phyloP scores from a whole-genome alignment of 2,888 invertebrate genomes.

The Onthophagus sagittarius region DNA sequence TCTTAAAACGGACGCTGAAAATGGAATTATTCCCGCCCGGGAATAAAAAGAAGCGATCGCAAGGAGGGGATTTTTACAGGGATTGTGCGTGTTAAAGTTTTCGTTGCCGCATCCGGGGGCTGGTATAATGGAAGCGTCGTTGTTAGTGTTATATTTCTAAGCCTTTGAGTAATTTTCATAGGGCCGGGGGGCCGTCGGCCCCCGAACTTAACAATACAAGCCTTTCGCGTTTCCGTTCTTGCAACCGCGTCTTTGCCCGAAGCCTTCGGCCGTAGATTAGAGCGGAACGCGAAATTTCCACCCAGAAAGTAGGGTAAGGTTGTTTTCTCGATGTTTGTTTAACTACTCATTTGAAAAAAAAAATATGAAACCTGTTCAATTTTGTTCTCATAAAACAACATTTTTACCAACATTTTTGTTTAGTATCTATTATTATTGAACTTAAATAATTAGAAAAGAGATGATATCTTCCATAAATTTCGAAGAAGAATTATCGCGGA shows the following conservation, averaged over 20 bases:
- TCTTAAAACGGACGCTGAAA: not conserved
- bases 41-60: not conserved
- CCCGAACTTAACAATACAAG: not conserved
- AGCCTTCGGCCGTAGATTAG: slow-evolving; percentile 7
- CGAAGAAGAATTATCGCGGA: no score
- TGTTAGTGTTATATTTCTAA: slow-evolving; percentile 27
- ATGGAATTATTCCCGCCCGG: not conserved
- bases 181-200: not conserved
- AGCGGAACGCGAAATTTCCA: not conserved
- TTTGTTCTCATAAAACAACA: no score
- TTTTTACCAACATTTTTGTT: no score
- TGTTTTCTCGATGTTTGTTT: not conserved
- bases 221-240: not conserved
- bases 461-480: no score
- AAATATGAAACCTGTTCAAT: not conserved
- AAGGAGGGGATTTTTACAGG: not conserved
- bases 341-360: not conserved
- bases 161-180: slow-evolving; percentile 29
- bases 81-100: not conserved
- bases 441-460: no score
- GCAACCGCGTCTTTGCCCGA: slow-evolving; percentile 6
- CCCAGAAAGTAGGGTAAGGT: not conserved
- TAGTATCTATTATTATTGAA: no score
- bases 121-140: slow-evolving; percentile 16
- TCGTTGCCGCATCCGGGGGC: not conserved